Base-by-base conservation (phyloP, 2,113 vertebrate species). In the Spheniscus mendiculus region DNA sequence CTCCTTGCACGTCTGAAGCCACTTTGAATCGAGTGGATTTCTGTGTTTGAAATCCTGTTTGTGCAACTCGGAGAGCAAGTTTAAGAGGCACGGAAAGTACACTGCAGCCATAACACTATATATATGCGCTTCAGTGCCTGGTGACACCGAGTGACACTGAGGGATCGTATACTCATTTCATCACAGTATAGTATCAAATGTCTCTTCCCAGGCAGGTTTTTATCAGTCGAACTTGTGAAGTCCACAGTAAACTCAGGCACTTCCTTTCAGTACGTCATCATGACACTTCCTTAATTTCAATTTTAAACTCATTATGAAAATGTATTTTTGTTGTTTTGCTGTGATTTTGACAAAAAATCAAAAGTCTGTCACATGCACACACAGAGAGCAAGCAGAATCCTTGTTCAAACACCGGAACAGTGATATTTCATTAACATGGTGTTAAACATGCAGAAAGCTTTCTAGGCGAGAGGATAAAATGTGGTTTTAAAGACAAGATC, bases 51-150 rank as follows among this genome's bases (percentile, higher is more conserved):
- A 14, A 56, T 55, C 11, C n/a, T 32, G 20, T 38, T 34, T 32
- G 36, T 53, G 49, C 52, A 23, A 18, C 74, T 72, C 18, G 1
- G n/a, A 71, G 42, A 38, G 40, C 32, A 30, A 27, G 67, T 66
- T 42, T 19, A 26, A 61, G 36, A 59, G 83, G 25, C 42, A 27
- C 38, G 80, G 78, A 16, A 74, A 14, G 34, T 8, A 9, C 52
- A 1, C 23, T 50, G 29, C 44, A 30, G 77, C 29, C 7, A 0
- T 55, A 19, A 2, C 7, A 1, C 15, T 26, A 0, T 15, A 2
- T 1, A 20, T 6, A 1, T 20, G 49, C 1, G 0, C 42, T 36
- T 71, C 62, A 7, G 0, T 26, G 32, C n/a, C 17, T 55, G 12
- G 22, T 73, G 59, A 15, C 58, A 17, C 55, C 10, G 5, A 22